Evolutionary conservation across 2,888 invertebrate species (phyloP).

Genomic region (Tridacna gigas): DNA sequence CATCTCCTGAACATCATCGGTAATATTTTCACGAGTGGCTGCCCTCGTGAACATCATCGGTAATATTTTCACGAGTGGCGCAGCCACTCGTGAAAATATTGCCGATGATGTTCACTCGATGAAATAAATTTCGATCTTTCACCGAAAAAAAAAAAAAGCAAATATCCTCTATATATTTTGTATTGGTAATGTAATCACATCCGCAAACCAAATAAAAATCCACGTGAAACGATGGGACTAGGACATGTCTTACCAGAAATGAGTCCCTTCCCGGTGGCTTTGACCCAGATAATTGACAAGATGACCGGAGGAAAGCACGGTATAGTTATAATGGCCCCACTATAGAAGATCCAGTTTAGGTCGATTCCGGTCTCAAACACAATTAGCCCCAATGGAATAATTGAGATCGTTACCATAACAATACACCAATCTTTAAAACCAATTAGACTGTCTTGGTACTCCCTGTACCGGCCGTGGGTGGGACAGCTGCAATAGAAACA

Average conservation of each 20-base stretch:
- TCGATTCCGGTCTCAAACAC: conserved; percentile 81
- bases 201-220: no score
- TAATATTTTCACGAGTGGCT: no score
- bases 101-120: no score
- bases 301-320: conserved; percentile 82
- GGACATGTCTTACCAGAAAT: conserved; percentile 70
- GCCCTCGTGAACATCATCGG: no score
- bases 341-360: conserved; percentile 83
- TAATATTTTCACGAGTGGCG: no score
- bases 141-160: no score
- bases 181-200: no score
- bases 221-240: background rate
- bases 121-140: no score
- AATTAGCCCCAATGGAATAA: conserved; percentile 81
- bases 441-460: conserved; percentile 80
- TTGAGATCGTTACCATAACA: conserved; percentile 80
- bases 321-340: conserved; percentile 83
- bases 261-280: conserved; percentile 79
- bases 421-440: conserved; percentile 83
- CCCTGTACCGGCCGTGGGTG: conserved; percentile 79
- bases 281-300: conserved; percentile 81
- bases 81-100: no score
- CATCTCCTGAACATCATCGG: no score
- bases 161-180: no score
- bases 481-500: conserved; percentile 65